Base-by-base conservation (phyloP, 2,888 invertebrate species). In the Melipona beecheii region DNA sequence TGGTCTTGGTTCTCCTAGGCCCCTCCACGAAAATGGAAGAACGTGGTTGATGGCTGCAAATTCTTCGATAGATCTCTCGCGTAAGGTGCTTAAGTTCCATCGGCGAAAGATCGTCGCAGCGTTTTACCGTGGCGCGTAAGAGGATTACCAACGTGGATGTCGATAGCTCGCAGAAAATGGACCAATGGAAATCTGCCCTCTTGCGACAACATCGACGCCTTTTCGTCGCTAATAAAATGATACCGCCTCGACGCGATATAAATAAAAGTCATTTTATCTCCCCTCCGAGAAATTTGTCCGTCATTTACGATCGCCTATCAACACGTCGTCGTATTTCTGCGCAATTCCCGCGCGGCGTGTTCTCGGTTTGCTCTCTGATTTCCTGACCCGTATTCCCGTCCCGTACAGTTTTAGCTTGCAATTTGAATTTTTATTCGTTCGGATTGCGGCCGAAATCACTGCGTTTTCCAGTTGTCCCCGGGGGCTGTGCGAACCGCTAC, bases 341-440 rank as follows among this genome's bases (percentile, higher is more conserved):
- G 21, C 19, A 68, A 50, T 9, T 27, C 21, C 17, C 24, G 24
- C 1, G 56, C 0, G 64, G 19, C 36, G 13, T 9, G n/a, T 66
- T 71, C 11, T 52, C n/a, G 43, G n/a, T 73, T 36, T 19, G 19
- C 24, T 31, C 50, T n/a, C 43, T 21, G 21, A 17, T 54, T 54
- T 56, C 4, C 27, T 43, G 11, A 17, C 0, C 36, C 17, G 15
- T 43, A 43, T 36, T 27, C 11, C 15, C 60, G 58, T 4, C 9
- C 9, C 24, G 24, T 17, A 9, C 66, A 31, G 56, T 75, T 82
- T 79, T 72, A 56, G 43, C 58, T 56, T 52, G 66, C 56, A 75
- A 77, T 86, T 74, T 83, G 77, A 87, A 84, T 79, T 87, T 87
- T 84, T 87, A 81, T 82, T 82, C 68, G 21, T 17, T 24, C 62